phyloP scores from a whole-genome alignment of 2,113 vertebrate genomes.

The Amphiprion ocellaris region DNA sequence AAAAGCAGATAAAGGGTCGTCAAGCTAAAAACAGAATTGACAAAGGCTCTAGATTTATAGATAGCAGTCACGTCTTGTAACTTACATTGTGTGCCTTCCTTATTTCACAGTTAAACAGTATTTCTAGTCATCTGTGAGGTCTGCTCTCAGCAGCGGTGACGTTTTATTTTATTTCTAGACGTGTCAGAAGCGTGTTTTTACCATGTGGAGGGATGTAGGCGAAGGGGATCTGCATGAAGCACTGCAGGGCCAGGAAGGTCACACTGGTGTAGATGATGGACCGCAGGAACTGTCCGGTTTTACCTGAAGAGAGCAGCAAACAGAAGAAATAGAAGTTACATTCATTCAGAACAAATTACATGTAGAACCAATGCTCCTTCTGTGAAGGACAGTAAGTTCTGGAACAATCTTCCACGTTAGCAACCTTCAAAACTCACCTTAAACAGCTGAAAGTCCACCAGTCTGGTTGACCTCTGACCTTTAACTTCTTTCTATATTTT shows the following conservation, averaged over 20 bases:
- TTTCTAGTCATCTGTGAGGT: neutral
- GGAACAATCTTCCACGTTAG: no score
- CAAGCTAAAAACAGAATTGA: neutral
- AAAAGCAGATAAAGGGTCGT: constrained; percentile 17
- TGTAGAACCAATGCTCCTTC: neutral
- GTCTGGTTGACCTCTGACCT: no score
- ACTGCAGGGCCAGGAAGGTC: constrained; percentile 81
- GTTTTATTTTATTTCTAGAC: no score
- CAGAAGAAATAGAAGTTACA: neutral
- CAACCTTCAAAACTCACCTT: no score
- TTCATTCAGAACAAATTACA: neutral
- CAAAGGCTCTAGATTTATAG: neutral
- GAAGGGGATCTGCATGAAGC: constrained; percentile 83
- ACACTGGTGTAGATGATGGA: constrained; percentile 74
- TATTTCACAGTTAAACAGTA: neutral
- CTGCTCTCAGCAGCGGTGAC: no score
- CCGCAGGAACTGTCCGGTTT: constrained; percentile 75
- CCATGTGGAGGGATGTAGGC: constrained; percentile 76
- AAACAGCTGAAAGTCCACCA: no score
- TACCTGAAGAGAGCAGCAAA: constrained; percentile 65
- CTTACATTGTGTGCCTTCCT: neutral
- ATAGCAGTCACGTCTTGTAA: neutral
- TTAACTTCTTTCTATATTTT: no score
- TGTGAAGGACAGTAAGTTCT: no score
- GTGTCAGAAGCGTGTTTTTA: constrained; percentile 46